Percentiles rank a stretch among this genome's conserved stretches.
Conservation (phyloP, 2,797 vertebrate species). For the Gorsachius magnificus region DNA sequence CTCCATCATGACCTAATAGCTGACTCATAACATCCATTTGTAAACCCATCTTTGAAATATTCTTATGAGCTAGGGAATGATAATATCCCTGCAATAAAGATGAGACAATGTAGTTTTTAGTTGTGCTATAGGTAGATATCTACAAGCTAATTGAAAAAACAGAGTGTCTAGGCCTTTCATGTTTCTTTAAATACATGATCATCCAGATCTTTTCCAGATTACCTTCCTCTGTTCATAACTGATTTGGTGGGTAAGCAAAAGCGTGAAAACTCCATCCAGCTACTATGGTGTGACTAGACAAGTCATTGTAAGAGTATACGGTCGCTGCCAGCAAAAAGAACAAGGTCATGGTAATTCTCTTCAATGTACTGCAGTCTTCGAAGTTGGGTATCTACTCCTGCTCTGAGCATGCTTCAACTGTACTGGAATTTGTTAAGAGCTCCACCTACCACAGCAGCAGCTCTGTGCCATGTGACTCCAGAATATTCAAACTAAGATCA, state of each 20-base stretch:
- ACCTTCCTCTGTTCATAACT: background rate
- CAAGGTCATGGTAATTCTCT: background rate
- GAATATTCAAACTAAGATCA: background rate
- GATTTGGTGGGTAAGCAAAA: background rate
- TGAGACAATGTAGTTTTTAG: background rate
- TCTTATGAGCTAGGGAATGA: background rate
- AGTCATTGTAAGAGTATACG: background rate
- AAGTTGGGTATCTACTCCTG: background rate
- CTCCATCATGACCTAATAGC: background rate
- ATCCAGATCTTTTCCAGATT: background rate
- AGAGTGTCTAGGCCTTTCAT: background rate
- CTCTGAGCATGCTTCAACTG: background rate
- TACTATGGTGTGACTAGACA: background rate
- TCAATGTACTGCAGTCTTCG: background rate
- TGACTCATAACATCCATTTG: background rate
- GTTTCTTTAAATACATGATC: rapidly evolving
- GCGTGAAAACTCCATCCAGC: background rate
- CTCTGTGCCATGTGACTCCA: background rate
- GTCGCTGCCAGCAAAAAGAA: background rate
- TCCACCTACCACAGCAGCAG: background rate
- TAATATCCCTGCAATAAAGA: background rate
- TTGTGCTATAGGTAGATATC: background rate
- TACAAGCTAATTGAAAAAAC: background rate
- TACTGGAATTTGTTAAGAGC: background rate
- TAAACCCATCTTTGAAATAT: background rate